Evolutionary conservation across 2,113 vertebrate species (phyloP).

Genomic region (Nipponia nippon): DNA sequence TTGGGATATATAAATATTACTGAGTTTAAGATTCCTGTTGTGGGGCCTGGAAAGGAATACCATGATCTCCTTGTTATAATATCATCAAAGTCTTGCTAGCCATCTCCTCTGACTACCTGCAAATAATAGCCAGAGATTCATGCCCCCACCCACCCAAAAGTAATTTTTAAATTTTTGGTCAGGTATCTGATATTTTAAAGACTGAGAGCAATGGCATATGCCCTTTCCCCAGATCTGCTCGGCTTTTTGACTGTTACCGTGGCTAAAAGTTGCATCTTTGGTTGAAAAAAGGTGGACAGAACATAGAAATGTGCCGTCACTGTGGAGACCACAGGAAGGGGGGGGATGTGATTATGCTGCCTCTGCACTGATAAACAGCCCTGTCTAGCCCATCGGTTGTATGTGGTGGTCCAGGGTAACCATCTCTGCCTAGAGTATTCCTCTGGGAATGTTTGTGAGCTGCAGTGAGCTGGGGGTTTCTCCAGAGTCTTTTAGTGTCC

Average conservation of each 20-base stretch:
- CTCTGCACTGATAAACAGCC: rapidly evolving
- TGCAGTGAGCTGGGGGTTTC: not conserved
- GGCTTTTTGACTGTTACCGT: rapidly evolving
- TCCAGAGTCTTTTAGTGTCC: not conserved
- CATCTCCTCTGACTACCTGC: not conserved
- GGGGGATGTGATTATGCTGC: rapidly evolving
- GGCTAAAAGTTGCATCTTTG: not conserved
- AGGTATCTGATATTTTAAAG: not conserved
- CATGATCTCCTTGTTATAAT: not conserved
- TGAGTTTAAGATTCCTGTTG: not conserved
- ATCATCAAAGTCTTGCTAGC: not conserved
- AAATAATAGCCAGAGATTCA: not conserved
- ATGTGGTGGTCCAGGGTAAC: rapidly evolving
- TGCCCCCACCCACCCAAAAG: rapidly evolving
- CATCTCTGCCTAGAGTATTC: not conserved
- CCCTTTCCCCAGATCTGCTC: not conserved
- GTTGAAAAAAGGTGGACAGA: not conserved
- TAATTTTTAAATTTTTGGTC: rapidly evolving
- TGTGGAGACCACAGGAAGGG: rapidly evolving
- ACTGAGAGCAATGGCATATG: not conserved
- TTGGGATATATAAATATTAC: not conserved
- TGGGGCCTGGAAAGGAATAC: not conserved
- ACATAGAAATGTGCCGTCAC: rapidly evolving
- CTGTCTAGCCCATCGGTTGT: not conserved
- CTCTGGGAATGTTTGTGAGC: not conserved